phyloP scores from a whole-genome alignment of 2,888 invertebrate species.

The Athalia rosae region DNA sequence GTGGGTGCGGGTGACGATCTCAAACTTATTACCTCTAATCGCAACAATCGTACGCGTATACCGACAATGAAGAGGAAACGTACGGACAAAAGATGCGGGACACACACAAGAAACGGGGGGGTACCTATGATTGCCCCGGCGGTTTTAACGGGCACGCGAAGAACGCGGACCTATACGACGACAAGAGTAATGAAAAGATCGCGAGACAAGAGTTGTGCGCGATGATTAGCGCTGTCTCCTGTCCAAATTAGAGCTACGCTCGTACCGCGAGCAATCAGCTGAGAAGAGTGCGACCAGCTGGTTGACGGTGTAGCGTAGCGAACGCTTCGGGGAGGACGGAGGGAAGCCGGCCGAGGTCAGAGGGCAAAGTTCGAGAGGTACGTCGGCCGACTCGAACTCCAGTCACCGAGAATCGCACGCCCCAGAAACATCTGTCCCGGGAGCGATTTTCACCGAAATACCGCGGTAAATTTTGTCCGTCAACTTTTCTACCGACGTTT shows the following conservation, averaged over 20 bases:
- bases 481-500: not conserved
- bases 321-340: slow-evolving; percentile 1
- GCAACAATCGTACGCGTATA: slow-evolving; percentile 8
- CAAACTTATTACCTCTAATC: slow-evolving; percentile 35
- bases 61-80: slow-evolving; percentile 41
- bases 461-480: not conserved
- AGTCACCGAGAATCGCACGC: slow-evolving; percentile 60
- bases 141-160: not conserved
- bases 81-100: slow-evolving; percentile 23
- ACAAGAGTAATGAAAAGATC: slow-evolving; percentile 3
- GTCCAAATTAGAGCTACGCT: no score
- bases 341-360: slow-evolving; percentile 29
- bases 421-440: slow-evolving; percentile 55
- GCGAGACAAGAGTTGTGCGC: not conserved
- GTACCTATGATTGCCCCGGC: slow-evolving; percentile 3
- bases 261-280: no score
- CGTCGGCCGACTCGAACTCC: slow-evolving; percentile 45
- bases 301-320: slow-evolving; percentile 21
- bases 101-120: not conserved
- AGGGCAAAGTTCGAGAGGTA: slow-evolving; percentile 46
- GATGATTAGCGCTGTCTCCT: not conserved
- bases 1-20: not conserved
- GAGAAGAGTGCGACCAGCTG: not conserved
- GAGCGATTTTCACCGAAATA: slow-evolving; percentile 32
- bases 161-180: no score